Conservation (phyloP, 2,888 invertebrate genomes). For the Stenolophus ochropezus region DNA sequence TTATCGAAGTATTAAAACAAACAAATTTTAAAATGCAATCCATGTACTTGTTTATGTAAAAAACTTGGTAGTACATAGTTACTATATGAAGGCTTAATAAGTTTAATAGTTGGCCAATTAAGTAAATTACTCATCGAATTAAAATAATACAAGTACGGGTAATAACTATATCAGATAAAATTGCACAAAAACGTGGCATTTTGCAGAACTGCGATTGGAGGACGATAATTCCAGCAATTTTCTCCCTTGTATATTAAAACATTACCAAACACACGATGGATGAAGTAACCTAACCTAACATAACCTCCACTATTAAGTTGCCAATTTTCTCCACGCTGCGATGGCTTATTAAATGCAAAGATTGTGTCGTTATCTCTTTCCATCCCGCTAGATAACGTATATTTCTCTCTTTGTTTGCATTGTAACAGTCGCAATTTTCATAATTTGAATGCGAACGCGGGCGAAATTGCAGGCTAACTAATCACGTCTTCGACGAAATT, state of each 20-base stretch:
- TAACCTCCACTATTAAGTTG: conserved; percentile 15
- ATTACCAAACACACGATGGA: conserved; percentile 45
- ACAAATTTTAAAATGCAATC: background rate
- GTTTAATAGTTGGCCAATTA: conserved; percentile 29
- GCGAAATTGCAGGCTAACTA: conserved; percentile 47
- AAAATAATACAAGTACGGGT: conserved; percentile 37
- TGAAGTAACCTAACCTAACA: conserved; percentile 4
- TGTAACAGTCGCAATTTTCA: conserved; percentile 48
- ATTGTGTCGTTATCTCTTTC: background rate
- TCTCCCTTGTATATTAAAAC: conserved; percentile 34
- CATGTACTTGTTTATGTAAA: conserved; percentile 5
- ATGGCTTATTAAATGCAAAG: conserved; percentile 21
- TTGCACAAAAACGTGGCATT: conserved; percentile 14
- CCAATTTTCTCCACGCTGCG: conserved; percentile 39
- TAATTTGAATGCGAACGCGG: conserved; percentile 48
- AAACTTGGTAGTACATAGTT: conserved; percentile 1
- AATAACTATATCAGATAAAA: conserved; percentile 39
- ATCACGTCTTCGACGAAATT: conserved; percentile 38
- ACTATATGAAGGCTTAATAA: conserved; percentile 29
- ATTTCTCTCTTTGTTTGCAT: conserved; percentile 49
- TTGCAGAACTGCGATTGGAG: conserved; percentile 6
- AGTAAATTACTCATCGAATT: conserved; percentile 22
- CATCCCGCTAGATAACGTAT: background rate
- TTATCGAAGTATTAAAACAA: background rate
- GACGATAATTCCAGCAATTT: conserved; percentile 44